Conservation (phyloP, 2,888 invertebrate genomes). For the Nomada fabriciana region DNA sequence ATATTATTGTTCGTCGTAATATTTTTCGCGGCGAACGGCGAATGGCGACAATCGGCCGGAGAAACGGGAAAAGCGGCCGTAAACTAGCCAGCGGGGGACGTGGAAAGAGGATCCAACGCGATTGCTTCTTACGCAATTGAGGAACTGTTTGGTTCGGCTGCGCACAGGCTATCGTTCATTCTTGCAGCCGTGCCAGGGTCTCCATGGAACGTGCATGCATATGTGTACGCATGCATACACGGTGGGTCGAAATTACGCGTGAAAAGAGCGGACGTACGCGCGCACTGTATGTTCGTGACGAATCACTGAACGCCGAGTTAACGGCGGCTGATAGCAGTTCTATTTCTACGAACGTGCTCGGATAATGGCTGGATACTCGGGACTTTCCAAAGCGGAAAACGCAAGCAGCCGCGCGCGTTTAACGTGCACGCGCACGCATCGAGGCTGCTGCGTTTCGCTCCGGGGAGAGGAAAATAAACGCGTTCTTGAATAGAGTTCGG, state of each 20-base stretch:
- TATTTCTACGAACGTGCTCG: slow-evolving; percentile 61
- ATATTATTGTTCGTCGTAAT: slow-evolving; percentile 37
- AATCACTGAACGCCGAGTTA: slow-evolving; percentile 56
- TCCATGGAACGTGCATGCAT: not conserved
- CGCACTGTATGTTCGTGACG: slow-evolving; percentile 42
- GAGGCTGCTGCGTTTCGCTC: not conserved
- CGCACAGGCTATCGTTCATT: slow-evolving; percentile 29
- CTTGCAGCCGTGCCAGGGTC: not conserved
- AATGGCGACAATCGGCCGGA: not conserved
- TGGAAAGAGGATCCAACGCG: not conserved
- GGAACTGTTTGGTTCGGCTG: slow-evolving; percentile 11
- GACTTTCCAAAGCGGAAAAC: slow-evolving; percentile 65
- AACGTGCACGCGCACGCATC: slow-evolving; percentile 41
- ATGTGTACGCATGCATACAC: too few species aligned
- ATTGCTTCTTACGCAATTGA: slow-evolving; percentile 39
- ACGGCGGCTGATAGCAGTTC: slow-evolving; percentile 50
- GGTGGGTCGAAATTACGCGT: not conserved
- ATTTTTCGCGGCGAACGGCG: slow-evolving; percentile 21
- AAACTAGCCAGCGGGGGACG: slow-evolving; percentile 18
- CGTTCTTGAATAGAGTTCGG: slow-evolving; percentile 44
- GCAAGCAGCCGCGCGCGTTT: slow-evolving; percentile 15
- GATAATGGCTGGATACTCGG: slow-evolving; percentile 58
- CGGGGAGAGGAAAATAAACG: slow-evolving; percentile 9
- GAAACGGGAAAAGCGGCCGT: slow-evolving; percentile 21
- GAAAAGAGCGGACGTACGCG: slow-evolving; percentile 4